Base-by-base conservation (phyloP, 2,888 invertebrate species). In the Phlogophora meticulosa region DNA sequence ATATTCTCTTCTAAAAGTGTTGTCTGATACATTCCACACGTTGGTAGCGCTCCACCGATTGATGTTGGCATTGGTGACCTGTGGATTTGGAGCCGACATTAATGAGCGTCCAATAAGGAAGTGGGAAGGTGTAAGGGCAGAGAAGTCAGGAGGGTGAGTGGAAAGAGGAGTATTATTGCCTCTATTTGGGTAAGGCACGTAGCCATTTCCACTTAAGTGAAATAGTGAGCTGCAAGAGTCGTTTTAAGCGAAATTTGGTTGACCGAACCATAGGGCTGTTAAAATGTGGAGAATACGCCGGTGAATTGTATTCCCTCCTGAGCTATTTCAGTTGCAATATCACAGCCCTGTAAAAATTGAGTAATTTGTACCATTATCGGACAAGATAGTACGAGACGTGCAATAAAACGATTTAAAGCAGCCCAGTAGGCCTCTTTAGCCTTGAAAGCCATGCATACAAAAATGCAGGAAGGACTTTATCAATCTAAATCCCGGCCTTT, bases 391-490 rank as follows among this genome's bases (percentile, higher is more conserved):
- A 43, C 56, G 63, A 24, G 56, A 49, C 43, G 13, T 63, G n/a
- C 66, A 13, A 71, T 49, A 42, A 62, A 66, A 38, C 58, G 66
- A 4, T 64, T 68, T 11, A 68, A 46, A 11, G 62, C 72, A 28
- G 67, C 67, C 13, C 36, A 52, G 22, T 62, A 73, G 15, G 70
- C 59, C 34, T 66, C 66, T 32, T 57, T 74, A 49, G 62, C 69
- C 48, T 69, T 28, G 2, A 5, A 4, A 28, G 28, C 28, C 28
- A 28, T 28, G 28, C 69, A 73, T 36, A 69, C 65, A 43, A 73
- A 69, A 32, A 73, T 61, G 48, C 63, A 63, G 62, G 20, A 51
- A 73, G 11, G n/a, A n/a, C n/a, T n/a, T n/a, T n/a, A n/a, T n/a
- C n/a, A n/a, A n/a, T n/a, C n/a, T n/a, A n/a, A n/a, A 68, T 65